These are phyloP conservation scores for Ormyrus pomaceus DNA, from an alignment of 2,888 invertebrate species.

Conservation along the genomic window DNA sequence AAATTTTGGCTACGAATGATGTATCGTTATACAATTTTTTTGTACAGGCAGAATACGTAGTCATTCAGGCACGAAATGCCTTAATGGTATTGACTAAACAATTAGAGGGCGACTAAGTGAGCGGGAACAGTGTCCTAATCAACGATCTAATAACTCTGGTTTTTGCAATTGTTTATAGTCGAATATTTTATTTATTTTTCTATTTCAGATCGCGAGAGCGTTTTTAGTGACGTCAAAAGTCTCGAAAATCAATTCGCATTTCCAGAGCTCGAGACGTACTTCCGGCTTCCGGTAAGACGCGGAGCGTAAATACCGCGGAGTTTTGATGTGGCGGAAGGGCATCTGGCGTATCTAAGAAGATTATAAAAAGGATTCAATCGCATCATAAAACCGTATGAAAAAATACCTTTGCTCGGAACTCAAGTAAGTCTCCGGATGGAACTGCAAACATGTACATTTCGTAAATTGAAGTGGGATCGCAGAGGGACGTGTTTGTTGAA, in stretches of 20 bases:
- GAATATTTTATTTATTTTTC: too few relatives aligned
- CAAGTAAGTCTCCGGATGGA: constrained; percentile 63
- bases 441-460: constrained; percentile 66
- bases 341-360: constrained; percentile 42
- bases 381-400: constrained; percentile 48
- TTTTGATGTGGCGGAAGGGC: constrained; percentile 33
- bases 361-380: constrained; percentile 23
- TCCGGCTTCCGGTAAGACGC: constrained; percentile 7
- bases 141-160: too few relatives aligned
- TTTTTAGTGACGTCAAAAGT: too few relatives aligned
- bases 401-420: constrained; percentile 66
- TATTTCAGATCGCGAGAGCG: too few relatives aligned
- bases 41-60: not conserved
- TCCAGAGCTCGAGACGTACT: not conserved
- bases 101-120: constrained; percentile 15
- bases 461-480: constrained; percentile 52
- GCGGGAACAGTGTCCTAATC: not conserved
- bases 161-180: too few relatives aligned
- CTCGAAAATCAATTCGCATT: too few relatives aligned
- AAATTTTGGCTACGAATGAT: constrained; percentile 29
- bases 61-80: not conserved
- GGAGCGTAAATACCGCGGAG: not conserved
- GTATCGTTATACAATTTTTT: not conserved
- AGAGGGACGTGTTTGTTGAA: not conserved
- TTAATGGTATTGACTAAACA: constrained; percentile 21